These are phyloP conservation scores for Nasonia oneida DNA, from an alignment of 2,888 invertebrate species.

Conservation along the genomic window DNA sequence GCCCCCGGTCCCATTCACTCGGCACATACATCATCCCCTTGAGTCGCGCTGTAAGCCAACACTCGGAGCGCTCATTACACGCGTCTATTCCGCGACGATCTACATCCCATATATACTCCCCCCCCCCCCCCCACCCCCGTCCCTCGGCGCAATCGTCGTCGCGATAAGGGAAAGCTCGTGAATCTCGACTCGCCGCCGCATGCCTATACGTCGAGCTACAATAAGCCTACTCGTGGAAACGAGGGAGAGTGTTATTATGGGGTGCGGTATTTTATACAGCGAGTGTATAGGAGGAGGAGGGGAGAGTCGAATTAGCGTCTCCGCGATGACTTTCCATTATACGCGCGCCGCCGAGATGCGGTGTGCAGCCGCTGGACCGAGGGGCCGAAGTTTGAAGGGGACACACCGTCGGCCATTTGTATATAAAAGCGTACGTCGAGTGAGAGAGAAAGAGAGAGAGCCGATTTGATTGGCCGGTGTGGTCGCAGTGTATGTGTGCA, in stretches of 20 bases:
- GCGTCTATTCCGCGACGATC: background rate
- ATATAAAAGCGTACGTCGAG: conserved; percentile 23
- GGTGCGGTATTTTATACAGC: background rate
- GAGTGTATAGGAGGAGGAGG: background rate
- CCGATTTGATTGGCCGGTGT: conserved; percentile 33
- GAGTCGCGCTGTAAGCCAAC: background rate
- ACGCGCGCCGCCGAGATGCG: background rate
- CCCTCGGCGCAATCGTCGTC: background rate
- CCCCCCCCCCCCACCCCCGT: background rate
- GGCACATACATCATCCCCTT: background rate
- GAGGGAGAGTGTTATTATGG: background rate
- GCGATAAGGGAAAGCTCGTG: background rate
- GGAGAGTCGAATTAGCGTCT: conserved; percentile 19
- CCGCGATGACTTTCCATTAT: conserved; percentile 38
- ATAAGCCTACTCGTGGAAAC: background rate
- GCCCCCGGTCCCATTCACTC: background rate
- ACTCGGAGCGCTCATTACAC: conserved; percentile 2
- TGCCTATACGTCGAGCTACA: background rate
- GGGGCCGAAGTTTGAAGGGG: background rate
- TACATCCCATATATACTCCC: background rate
- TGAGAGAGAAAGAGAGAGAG: background rate
- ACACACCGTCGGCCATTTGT: background rate
- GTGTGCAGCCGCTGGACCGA: background rate
- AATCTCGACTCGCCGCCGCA: background rate
- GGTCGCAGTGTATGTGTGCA: background rate